Evolutionary conservation across 1,140 invertebrate species (phyloP).

Genomic region (Trichonephila clavata): DNA sequence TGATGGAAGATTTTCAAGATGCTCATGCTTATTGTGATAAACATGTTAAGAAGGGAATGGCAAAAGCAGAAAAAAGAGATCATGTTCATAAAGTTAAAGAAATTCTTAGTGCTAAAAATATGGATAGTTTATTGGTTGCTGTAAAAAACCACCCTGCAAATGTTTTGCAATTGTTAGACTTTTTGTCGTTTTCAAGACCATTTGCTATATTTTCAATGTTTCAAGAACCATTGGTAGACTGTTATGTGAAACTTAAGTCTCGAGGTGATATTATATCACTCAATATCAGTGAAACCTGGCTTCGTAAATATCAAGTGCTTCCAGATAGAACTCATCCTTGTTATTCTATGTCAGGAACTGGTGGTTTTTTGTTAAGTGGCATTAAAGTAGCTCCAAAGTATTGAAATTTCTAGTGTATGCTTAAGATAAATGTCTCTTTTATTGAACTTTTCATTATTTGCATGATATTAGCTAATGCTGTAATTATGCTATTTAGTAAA

Average conservation of each 20-base stretch:
- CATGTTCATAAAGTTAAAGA: conserved; percentile 72
- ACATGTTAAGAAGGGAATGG: background rate
- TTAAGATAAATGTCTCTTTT: no score
- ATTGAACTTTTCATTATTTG: no score
- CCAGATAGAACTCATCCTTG: conserved; percentile 91
- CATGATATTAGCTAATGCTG: background rate
- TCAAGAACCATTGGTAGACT: conserved; percentile 89
- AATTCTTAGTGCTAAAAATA: conserved; percentile 80
- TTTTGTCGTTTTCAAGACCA: conserved; percentile 88
- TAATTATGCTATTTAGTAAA: background rate
- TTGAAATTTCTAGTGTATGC: background rate
- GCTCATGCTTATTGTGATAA: background rate
- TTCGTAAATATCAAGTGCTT: conserved; percentile 93
- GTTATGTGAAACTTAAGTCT: conserved; percentile 88
- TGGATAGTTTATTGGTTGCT: conserved; percentile 90
- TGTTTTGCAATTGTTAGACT: conserved; percentile 88
- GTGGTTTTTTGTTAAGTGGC: conserved; percentile 89
- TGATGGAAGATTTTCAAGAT: no score
- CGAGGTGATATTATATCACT: conserved; percentile 87
- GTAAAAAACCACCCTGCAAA: conserved; percentile 92
- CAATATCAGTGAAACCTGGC: conserved; percentile 91
- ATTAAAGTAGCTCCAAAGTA: conserved; percentile 81
- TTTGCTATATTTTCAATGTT: conserved; percentile 91
- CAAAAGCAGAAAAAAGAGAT: conserved; percentile 61
- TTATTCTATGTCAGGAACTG: conserved; percentile 88